phyloP scores from a whole-genome alignment of 2,888 invertebrate species.

The Chrysolina haemoptera region DNA sequence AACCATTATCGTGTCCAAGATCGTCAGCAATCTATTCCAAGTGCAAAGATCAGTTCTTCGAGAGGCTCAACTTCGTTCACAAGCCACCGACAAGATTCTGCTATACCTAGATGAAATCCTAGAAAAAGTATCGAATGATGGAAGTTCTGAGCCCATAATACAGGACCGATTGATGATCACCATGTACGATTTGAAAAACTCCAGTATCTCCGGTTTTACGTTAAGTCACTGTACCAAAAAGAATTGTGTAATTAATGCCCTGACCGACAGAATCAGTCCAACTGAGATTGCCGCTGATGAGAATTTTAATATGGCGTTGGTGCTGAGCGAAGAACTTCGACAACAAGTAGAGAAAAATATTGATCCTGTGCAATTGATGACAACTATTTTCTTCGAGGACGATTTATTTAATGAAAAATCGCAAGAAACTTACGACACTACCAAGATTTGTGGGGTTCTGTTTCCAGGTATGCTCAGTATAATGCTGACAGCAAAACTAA shows the following conservation, averaged over 20 bases:
- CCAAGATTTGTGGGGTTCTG: constrained; percentile 74
- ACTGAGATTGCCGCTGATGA: constrained; percentile 33
- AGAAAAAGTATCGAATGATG: constrained; percentile 47
- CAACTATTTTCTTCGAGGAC: constrained; percentile 53
- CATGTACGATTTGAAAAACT: constrained; percentile 63
- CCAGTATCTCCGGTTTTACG: constrained; percentile 70
- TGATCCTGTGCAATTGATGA: constrained; percentile 43
- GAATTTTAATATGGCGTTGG: constrained; percentile 46
- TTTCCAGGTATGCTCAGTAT: constrained; percentile 58
- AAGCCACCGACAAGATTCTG: constrained; percentile 54
- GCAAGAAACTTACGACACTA: constrained; percentile 36
- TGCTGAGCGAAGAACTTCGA: constrained; percentile 51
- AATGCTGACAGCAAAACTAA: background rate
- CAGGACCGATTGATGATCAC: constrained; percentile 70
- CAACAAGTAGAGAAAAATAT: constrained; percentile 46
- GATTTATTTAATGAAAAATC: constrained; percentile 54
- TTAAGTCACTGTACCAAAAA: constrained; percentile 61
- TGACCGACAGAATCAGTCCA: constrained; percentile 28
- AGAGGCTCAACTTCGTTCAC: constrained; percentile 48
- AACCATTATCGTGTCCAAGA: constrained; percentile 65
- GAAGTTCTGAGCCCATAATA: constrained; percentile 54
- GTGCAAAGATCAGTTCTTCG: constrained; percentile 47
- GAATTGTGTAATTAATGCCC: constrained; percentile 66
- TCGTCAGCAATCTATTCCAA: constrained; percentile 69
- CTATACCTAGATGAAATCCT: constrained; percentile 59